Evolutionary conservation across 2,797 vertebrate species (phyloP), one percentile per base, ranked within the genome.

Genomic region (Rhinoraja longicauda): DNA sequence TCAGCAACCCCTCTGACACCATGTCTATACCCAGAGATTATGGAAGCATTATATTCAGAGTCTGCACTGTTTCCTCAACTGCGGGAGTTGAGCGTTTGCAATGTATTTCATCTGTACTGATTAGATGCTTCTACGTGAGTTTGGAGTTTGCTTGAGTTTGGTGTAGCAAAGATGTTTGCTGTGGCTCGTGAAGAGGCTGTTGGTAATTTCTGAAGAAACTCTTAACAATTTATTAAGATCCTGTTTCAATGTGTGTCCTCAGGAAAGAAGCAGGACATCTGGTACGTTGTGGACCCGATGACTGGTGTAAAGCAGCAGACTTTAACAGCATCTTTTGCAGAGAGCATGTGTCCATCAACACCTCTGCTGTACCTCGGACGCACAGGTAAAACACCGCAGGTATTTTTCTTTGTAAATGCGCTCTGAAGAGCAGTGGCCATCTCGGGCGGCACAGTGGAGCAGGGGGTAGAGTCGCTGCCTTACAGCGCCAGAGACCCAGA

Each of bases 231-330:
- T 86, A 67, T 88, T 88, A 29, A 1, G 62, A 62, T 57, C 8
- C 59, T 19, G 15, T 88, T 88, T 67, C 67, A 88, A 32, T 88
- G n/a, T 84, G 21, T 81, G 45, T 88, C 93, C 95, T 73, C 95
- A 99, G 99, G 99, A 94, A 99, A 99, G 95, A 99, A 99, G 95
- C 99, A 99, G 95, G 99, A 99, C 94, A 95, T 99, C 94, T 99
- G 99, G 99, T 98, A 99, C 0, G 98, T 99, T 93, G 96, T 99
- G 39, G 99, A 99, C 95, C 96, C 99, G 92, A 94, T 98, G 95
- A 99, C 99, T 0, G 99, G 99, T 2, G 98, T 99, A 96, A 99
- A 99, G 93, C 98, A 99, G 94, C 98, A 99, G 93, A 99, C 99
- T 0, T 95, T 99, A 95, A 99, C 98, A 0, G 99, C 99, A 0